Evolutionary conservation across 1,140 invertebrate genomes (phyloP).

Genomic region (Bombus cullumanus): DNA sequence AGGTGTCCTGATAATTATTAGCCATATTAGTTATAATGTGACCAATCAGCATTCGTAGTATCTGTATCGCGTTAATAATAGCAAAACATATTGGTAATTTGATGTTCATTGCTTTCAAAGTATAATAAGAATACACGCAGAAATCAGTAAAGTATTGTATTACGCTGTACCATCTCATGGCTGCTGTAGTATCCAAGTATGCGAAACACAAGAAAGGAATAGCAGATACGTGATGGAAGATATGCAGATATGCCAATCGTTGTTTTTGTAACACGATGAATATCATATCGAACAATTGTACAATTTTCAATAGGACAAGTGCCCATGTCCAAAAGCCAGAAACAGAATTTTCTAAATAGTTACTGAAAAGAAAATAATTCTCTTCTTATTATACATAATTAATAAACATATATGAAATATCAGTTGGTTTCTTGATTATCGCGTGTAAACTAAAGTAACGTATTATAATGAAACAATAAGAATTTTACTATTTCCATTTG

Average conservation of each 20-base stretch:
- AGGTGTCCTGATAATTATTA: rapidly evolving
- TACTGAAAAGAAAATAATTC: too few species aligned
- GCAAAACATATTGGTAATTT: rapidly evolving
- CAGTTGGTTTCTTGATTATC: neutral
- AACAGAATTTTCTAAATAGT: too few species aligned
- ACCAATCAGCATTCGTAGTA: rapidly evolving
- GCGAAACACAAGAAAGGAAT: rapidly evolving
- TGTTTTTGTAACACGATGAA: neutral
- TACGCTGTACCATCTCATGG: neutral
- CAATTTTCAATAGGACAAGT: neutral
- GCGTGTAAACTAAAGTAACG: too few species aligned
- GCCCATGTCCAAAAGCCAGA: too few species aligned
- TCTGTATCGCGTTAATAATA: rapidly evolving
- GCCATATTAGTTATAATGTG: neutral
- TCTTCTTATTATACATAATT: too few species aligned
- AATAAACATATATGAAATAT: too few species aligned
- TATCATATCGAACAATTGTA: neutral
- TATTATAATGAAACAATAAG: too few species aligned
- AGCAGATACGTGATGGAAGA: rapidly evolving
- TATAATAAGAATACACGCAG: rapidly evolving
- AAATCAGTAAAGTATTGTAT: rapidly evolving
- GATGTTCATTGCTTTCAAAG: rapidly evolving
- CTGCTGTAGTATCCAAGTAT: rapidly evolving
- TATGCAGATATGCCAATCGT: rapidly evolving
- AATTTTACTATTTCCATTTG: too few species aligned